Base-by-base conservation (phyloP, 2,888 invertebrate species). In the Physocephala rufipes region DNA sequence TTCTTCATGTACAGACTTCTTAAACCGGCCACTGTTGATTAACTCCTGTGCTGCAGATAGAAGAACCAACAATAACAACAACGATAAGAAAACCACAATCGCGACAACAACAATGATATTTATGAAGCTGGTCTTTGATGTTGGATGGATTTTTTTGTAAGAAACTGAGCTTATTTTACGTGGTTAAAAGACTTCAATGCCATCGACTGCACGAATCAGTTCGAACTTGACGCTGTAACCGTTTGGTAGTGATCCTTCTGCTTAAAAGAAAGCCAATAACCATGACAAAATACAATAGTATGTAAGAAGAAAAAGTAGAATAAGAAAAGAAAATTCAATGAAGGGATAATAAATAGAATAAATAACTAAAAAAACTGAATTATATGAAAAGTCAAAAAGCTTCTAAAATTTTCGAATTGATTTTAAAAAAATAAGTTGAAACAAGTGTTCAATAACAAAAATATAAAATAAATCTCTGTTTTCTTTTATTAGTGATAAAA, bases 181-280 rank as follows among this genome's bases (percentile, higher is more conserved):
- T 68, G 61, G 62, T 68, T 68, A 62, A 68, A 68, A 68, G 68
- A 51, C 68, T 61, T 61, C 43, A 58, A 51, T 68, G 68, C 49
- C 47, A 62, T 21, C 63, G 24, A 36, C 62, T 19, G 21, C 21
- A 45, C 58, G 67, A 62, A 51, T 62, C 68, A 68, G 68, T 68
- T 61, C 62, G 68, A 68, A 36, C 62, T 51, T 13, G 51, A 28
- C 68, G 30, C 62, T 62, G 62, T 62, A 61, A 51, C 24, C 68
- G 68, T 30, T 36, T 51, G 68, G 68, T 62, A 28, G 68, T 62
- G 51, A 30, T 66, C 24, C 55, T 66, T 45, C 28, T 43, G 19
- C 53, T 24, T 24, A 28, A 16, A 58, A 24, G 24, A 2, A 4
- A 36, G 26, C 0, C 2, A 1, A 1, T 26, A 58, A 2, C n/a